Conservation (phyloP, 2,113 vertebrate genomes). For the Steatornis caripensis region DNA sequence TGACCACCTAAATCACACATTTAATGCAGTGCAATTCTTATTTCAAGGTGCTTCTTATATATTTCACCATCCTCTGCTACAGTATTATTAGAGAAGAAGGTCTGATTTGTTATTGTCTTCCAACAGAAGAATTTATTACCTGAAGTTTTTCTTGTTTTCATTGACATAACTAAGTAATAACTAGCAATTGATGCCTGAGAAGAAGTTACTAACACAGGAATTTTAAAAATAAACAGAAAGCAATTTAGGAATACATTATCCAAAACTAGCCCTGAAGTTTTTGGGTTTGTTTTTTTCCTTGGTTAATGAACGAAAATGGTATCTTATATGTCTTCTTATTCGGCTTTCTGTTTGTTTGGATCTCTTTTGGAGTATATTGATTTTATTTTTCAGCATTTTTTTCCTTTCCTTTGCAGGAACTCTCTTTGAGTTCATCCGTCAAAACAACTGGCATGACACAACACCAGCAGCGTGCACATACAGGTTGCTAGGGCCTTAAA, state of each 20-base stretch:
- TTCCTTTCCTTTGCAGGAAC: neutral
- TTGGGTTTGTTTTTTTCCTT: neutral
- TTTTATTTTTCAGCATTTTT: neutral
- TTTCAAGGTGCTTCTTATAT: neutral
- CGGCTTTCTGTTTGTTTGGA: neutral
- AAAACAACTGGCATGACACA: neutral
- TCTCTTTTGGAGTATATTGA: neutral
- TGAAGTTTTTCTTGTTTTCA: neutral
- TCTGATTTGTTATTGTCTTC: neutral
- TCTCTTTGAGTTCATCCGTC: neutral
- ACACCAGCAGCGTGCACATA: neutral
- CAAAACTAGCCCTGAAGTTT: neutral
- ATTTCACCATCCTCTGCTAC: neutral
- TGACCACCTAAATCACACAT: neutral
- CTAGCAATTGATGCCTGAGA: neutral
- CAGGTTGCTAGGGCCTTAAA: conserved; percentile 17
- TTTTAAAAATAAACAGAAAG: neutral
- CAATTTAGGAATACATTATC: neutral
- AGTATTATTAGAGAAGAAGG: neutral
- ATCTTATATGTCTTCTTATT: neutral
- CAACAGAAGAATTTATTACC: neutral
- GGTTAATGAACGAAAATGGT: neutral
- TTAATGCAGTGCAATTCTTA: neutral
- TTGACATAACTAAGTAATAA: neutral
- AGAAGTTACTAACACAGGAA: neutral